phyloP scores from a whole-genome alignment of 2,113 vertebrate genomes.

The Empidonax traillii region DNA sequence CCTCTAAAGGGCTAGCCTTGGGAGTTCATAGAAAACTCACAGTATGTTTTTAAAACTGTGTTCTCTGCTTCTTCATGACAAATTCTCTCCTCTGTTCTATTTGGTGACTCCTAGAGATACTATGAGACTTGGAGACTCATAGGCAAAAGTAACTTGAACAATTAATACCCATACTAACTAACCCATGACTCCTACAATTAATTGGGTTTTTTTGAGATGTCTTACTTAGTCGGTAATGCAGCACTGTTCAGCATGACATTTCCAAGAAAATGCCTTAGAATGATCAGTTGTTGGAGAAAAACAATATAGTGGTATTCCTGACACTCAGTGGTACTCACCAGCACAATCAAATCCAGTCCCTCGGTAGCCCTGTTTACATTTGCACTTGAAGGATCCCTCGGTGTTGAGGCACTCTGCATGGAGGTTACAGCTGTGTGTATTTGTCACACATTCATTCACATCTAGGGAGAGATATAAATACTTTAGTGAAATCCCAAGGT shows the following conservation, averaged over 20 bases:
- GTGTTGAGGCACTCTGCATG: slow-evolving; percentile 91
- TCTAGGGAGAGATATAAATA: slow-evolving; percentile 74
- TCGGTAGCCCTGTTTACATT: slow-evolving; percentile 88
- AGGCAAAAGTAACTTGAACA: not conserved
- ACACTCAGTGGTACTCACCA: slow-evolving; percentile 77
- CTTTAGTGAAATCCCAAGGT: not conserved
- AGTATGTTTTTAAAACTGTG: not conserved
- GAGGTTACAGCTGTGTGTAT: slow-evolving; percentile 81
- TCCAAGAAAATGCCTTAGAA: not conserved
- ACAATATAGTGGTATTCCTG: not conserved
- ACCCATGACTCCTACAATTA: not conserved
- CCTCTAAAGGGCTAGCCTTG: not conserved
- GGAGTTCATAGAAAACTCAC: not conserved
- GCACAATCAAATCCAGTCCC: slow-evolving; percentile 88
- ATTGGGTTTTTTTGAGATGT: not conserved
- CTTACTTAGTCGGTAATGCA: not conserved
- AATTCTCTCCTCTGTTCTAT: not conserved
- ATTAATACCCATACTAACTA: not conserved
- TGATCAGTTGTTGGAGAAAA: not conserved
- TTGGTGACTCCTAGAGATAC: not conserved
- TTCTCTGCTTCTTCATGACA: not conserved
- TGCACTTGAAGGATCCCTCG: slow-evolving; percentile 89
- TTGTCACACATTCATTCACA: slow-evolving; percentile 84
- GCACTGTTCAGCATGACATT: not conserved
- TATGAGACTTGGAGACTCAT: not conserved